A percentile compares a stretch with the other conserved stretches of the same genome.
Conservation (phyloP, 2,888 invertebrate genomes). For the Iselma pallidipennis region DNA sequence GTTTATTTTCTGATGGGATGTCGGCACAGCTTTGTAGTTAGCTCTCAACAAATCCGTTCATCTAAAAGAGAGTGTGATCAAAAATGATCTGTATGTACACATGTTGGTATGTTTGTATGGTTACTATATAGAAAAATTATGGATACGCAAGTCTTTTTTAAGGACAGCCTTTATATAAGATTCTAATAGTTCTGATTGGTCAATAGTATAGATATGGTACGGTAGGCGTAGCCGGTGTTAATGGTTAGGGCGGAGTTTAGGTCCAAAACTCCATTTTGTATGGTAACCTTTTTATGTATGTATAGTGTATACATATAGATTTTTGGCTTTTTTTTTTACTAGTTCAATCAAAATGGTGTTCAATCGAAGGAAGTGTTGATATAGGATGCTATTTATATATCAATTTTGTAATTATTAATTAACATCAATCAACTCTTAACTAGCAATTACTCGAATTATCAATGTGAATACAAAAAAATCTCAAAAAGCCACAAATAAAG, state of each 20-base stretch:
- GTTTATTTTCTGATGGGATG: slow-evolving; percentile 27
- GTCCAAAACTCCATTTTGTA: slow-evolving; percentile 39
- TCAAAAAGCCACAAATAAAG: too few relatives aligned
- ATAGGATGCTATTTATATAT: neutral
- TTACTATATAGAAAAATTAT: slow-evolving; percentile 32
- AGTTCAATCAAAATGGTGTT: slow-evolving; percentile 2
- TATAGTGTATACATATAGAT: too few relatives aligned
- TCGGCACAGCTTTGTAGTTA: slow-evolving; percentile 31
- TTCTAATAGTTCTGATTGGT: slow-evolving; percentile 34
- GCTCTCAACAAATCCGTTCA: slow-evolving; percentile 35
- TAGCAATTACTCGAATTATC: neutral
- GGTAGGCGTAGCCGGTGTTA: slow-evolving; percentile 30
- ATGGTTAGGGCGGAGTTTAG: slow-evolving; percentile 30
- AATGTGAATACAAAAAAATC: neutral
- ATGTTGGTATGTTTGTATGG: slow-evolving; percentile 17
- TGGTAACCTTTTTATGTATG: slow-evolving; percentile 31
- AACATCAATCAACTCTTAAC: neutral
- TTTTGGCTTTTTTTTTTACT: neutral
- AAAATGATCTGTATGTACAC: slow-evolving; percentile 26
- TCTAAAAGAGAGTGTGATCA: slow-evolving; percentile 40
- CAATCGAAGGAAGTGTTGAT: neutral
- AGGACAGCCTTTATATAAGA: slow-evolving; percentile 30
- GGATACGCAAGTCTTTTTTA: slow-evolving; percentile 36
- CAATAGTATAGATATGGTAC: slow-evolving; percentile 27
- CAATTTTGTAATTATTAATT: neutral